Base-by-base conservation (phyloP, 1,140 invertebrate species). In the Pachypsylla venusta region DNA sequence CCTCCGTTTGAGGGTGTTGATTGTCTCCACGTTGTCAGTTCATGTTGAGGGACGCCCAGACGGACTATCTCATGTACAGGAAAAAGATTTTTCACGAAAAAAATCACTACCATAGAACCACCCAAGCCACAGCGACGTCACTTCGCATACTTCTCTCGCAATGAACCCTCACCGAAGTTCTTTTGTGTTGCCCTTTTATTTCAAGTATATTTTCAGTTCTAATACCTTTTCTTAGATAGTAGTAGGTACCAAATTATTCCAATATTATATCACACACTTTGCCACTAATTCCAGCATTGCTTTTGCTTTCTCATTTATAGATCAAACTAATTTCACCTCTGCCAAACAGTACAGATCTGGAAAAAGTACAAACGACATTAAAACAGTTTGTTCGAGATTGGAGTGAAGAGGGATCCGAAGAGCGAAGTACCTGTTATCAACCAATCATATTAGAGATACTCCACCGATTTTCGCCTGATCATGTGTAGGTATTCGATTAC, bases 371-470 rank as follows among this genome's bases (percentile, higher is more conserved):
- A 69, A 87, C 88, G 25, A 91, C 93, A 2, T 75, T 99, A 60
- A 96, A 96, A 70, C 93, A 98, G 69, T 81, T 99, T 68, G 88
- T 93, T 3, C 75, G 96, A 22, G 96, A 99, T 72, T 99, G 96
- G 96, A 93, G 89, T 66, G 70, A 74, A 0, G 82, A 85, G 58
- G 95, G 95, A 0, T 77, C 77, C 2, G 70, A 76, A 1, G 96
- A 99, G 73, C 75, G 96, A 48, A 75, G 80, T 25, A 80, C 87
- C 20, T 96, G 91, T 70, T 98, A 98, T 72, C 77, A 82, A 61
- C 93, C 91, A 2, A 93, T 99, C 39, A 79, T 98, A 16, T 77
- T 88, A 55, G 89, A 90, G 73, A 81, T 98, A 53, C 74, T 83
- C 53, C 67, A 74, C 39, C 75, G 81, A 60, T 98, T 85, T 72